phyloP scores from a whole-genome alignment of 2,113 vertebrate genomes.

The Meleagris gallopavo region DNA sequence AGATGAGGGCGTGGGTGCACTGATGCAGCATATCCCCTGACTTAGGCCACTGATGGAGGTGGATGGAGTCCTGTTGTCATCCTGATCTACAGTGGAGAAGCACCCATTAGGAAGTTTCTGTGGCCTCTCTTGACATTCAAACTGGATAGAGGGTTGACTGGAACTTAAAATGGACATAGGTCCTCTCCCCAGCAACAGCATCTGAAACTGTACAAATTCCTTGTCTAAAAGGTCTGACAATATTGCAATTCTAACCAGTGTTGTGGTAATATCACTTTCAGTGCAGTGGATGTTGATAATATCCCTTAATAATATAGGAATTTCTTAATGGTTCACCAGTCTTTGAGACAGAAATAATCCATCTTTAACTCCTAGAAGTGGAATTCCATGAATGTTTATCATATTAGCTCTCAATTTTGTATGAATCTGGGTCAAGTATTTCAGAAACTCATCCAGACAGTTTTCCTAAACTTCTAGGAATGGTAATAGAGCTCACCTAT shows the following conservation, averaged over 20 bases:
- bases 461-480: neutral
- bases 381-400: neutral
- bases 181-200: neutral
- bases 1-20: neutral
- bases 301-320: neutral
- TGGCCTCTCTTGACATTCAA: neutral
- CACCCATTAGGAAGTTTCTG: neutral
- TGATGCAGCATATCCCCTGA: neutral
- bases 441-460: neutral
- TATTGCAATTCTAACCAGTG: neutral
- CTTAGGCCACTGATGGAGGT: neutral
- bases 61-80: neutral
- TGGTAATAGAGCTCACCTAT: neutral
- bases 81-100: neutral
- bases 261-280: neutral
- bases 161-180: neutral
- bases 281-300: neutral
- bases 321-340: neutral
- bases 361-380: neutral
- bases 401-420: neutral
- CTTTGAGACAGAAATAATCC: neutral
- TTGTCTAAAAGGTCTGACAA: neutral
- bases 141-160: neutral
- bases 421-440: neutral
- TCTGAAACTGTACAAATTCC: neutral